A percentile compares a stretch with the other conserved stretches of the same genome.
phyloP scores from a whole-genome alignment of 2,113 vertebrate genomes.

The Dipodomys ordii region DNA sequence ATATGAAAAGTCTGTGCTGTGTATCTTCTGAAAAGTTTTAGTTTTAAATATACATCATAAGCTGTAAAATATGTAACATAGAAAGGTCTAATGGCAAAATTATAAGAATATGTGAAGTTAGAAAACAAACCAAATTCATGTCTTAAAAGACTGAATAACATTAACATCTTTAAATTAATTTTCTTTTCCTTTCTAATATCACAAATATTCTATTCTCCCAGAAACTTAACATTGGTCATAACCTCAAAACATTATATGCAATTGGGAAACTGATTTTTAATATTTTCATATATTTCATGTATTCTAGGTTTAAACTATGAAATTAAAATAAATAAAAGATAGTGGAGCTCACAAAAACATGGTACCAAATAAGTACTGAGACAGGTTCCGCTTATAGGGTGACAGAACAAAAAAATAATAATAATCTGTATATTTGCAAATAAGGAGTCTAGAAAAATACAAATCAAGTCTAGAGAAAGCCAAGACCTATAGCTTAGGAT shows the following conservation, averaged over 20 bases:
- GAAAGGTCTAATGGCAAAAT: background rate
- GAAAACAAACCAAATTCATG: constrained; percentile 26
- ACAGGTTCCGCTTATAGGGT: background rate
- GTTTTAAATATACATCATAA: background rate
- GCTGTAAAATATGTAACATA: background rate
- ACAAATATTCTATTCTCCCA: constrained; percentile 13
- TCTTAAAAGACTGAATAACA: background rate
- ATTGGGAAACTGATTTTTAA: background rate
- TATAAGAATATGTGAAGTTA: background rate
- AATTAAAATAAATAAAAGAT: background rate
- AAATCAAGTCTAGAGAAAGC: background rate
- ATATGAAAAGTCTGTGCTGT: background rate
- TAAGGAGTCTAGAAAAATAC: constrained; percentile 1
- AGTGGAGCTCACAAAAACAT: background rate
- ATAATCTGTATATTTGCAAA: background rate
- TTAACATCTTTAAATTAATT: constrained; percentile 28
- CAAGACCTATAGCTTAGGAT: background rate
- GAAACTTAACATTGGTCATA: constrained; percentile 13
- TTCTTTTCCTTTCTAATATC: background rate
- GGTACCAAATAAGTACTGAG: background rate
- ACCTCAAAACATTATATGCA: constrained; percentile 2
- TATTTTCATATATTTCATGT: background rate
- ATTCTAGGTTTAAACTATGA: constrained; percentile 34
- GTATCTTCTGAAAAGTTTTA: background rate
- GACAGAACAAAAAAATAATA: background rate